Evolutionary conservation across 1,140 invertebrate species (phyloP).

Genomic region (Hyposmocoma kahamanoa): DNA sequence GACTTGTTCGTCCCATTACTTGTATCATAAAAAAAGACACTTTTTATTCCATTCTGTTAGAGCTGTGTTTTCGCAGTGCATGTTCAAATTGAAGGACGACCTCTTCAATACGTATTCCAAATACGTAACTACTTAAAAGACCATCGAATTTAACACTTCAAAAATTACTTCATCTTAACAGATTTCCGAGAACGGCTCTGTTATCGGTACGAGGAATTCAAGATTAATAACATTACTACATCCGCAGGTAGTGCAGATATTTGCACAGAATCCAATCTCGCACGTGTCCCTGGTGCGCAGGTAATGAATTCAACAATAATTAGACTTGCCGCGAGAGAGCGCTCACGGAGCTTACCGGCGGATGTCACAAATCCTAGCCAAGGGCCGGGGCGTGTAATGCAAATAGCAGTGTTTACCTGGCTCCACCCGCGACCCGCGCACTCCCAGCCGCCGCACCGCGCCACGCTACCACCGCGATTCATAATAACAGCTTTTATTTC

Average conservation of each 20-base stretch:
- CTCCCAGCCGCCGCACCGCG: slow-evolving; percentile 24
- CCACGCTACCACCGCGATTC: slow-evolving; percentile 38
- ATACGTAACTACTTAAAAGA: too few relatives aligned
- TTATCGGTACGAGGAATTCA: too few relatives aligned
- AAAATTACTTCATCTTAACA: too few relatives aligned
- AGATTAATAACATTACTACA: not conserved
- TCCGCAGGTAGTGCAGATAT: not conserved
- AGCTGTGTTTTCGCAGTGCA: too few relatives aligned
- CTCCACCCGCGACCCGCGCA: slow-evolving; percentile 19
- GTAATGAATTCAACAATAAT: slow-evolving; percentile 41
- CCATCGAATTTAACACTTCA: too few relatives aligned
- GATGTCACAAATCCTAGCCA: slow-evolving; percentile 60
- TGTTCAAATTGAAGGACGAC: too few relatives aligned
- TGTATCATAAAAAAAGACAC: too few relatives aligned
- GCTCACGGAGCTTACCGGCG: slow-evolving; percentile 35
- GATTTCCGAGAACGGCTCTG: too few relatives aligned
- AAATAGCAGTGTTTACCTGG: slow-evolving; percentile 60
- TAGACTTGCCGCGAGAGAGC: slow-evolving; percentile 28
- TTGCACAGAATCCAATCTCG: slow-evolving; percentile 32
- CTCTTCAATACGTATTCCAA: too few relatives aligned
- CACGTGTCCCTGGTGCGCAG: slow-evolving; percentile 23
- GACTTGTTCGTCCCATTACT: too few relatives aligned
- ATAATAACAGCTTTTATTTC: slow-evolving; percentile 67
- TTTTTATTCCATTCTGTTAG: too few relatives aligned
- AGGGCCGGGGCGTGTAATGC: slow-evolving; percentile 46